Evolutionary conservation across 2,113 vertebrate species (phyloP), one percentile per base, ranked within the genome.

Genomic region (Glaucidium brasilianum): DNA sequence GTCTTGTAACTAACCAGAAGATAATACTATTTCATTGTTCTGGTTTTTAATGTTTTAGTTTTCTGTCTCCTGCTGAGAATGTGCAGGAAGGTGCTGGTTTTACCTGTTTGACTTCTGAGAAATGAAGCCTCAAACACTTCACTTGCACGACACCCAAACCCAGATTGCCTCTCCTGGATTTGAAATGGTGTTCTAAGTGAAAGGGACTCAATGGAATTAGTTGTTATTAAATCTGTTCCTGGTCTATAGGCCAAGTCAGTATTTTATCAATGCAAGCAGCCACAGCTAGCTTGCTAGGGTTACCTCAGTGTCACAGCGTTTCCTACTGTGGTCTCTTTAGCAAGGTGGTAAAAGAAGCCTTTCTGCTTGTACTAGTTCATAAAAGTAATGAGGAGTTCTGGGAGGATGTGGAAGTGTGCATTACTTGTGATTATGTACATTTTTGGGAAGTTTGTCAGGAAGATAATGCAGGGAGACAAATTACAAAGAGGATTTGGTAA

Each of bases 61-160:
- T 81, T 62, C 45, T 85, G 35, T 45, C 1, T 64, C 8, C 69
- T 86, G 0, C 60, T 82, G 56, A 50, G 64, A 85, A 26, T 22
- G 9, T 69, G 19, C 17, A 47, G 50, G 32, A 86, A 79, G 21
- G 19, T 83, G 53, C 39, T 90, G 55, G 12, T 66, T 94, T 72
- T 80, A 47, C 34, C 35, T 83, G 3, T 45, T 82, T 66, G 5
- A 9, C 22, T 73, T 79, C 32, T 60, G 41, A 83, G 71, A 82
- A 80, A 18, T n/a, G 35, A 77, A 86, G 29, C 50, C 37, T 90
- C 67, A 75, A 26, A 43, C 16, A 32, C 34, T 77, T 87, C 6
- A 9, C 9, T 67, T 0, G 0, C 15, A 27, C 59, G n/a, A 30
- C 25, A 39, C 67, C 35, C 39, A 64, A 56, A 60, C 35, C 27